Evolutionary conservation across 2,888 invertebrate genomes (phyloP).

Genomic region (Aradus depressus): DNA sequence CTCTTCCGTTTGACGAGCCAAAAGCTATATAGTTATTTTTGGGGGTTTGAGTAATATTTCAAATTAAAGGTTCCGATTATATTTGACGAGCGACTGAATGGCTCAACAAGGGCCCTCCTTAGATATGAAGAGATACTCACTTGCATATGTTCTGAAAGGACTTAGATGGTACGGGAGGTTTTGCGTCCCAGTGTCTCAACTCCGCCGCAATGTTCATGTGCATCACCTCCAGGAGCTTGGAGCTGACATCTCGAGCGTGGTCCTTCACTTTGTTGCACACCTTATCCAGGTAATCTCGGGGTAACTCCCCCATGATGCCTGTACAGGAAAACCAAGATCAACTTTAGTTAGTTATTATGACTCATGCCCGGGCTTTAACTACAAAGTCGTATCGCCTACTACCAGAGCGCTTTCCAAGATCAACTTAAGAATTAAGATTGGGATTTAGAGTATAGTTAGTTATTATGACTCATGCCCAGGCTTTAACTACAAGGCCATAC

Average conservation of each 20-base stretch:
- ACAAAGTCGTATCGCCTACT: no score
- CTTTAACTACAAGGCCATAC: no score
- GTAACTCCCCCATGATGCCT: slow-evolving; percentile 30
- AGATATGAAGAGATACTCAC: slow-evolving; percentile 34
- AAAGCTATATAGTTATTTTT: background rate
- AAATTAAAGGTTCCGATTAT: no score
- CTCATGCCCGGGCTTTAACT: no score
- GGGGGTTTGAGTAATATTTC: background rate
- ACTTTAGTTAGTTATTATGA: no score
- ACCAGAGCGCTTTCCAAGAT: no score
- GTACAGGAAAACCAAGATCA: no score
- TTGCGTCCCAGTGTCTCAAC: slow-evolving; percentile 80
- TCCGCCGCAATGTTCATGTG: slow-evolving; percentile 72
- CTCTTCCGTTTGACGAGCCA: background rate
- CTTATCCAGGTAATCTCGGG: slow-evolving; percentile 39
- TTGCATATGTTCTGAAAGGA: slow-evolving; percentile 75
- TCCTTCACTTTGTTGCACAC: slow-evolving; percentile 71
- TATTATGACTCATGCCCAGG: no score
- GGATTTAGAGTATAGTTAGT: no score
- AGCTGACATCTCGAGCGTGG: slow-evolving; percentile 85
- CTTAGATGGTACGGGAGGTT: slow-evolving; percentile 88
- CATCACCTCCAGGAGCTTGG: slow-evolving; percentile 82
- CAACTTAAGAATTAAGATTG: no score
- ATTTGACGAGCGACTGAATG: no score
- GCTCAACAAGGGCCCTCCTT: no score